Percentiles rank a stretch among this genome's conserved stretches.
phyloP scores from a whole-genome alignment of 2,797 vertebrate species.

The Cirrhinus mrigala region DNA sequence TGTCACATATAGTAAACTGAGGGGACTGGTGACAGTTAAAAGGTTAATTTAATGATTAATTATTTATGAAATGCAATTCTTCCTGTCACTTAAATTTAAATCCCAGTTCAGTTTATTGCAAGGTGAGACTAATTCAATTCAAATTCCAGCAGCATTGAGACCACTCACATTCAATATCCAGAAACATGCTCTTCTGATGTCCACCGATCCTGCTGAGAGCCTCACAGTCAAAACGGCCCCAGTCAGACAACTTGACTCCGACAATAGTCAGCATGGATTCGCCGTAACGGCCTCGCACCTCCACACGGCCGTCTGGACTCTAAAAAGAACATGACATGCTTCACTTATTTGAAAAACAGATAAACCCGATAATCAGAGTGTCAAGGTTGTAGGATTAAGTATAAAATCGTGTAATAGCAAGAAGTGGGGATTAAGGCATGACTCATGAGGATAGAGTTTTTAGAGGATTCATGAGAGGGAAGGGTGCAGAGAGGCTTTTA shows the following conservation, averaged over 20 bases:
- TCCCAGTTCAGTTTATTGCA: not conserved
- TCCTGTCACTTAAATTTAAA: not conserved
- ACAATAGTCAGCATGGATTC: conserved; percentile 92
- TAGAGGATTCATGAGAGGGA: not conserved
- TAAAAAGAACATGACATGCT: conserved; percentile 64
- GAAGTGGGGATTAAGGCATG: conserved; percentile 5
- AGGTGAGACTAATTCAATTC: not conserved
- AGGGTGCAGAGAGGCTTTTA: not conserved
- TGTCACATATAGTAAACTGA: not conserved
- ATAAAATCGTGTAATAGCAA: not conserved
- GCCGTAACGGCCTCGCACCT: conserved; percentile 89
- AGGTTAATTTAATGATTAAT: not conserved
- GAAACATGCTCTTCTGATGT: conserved; percentile 98
- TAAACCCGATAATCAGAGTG: not conserved
- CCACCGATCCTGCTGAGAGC: conserved; percentile 95
- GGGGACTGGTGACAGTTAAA: too few relatives aligned
- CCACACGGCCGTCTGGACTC: conserved; percentile 91
- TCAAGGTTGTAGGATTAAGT: not conserved
- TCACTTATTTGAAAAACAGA: conserved; percentile 5
- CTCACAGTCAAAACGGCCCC: conserved; percentile 97
- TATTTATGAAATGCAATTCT: not conserved
- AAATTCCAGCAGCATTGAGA: not conserved
- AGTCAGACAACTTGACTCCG: conserved; percentile 87
- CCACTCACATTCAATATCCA: conserved; percentile 96
- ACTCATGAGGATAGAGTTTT: not conserved